Base-by-base conservation (phyloP, 2,888 invertebrate species). In the Coenonympha glycerion region DNA sequence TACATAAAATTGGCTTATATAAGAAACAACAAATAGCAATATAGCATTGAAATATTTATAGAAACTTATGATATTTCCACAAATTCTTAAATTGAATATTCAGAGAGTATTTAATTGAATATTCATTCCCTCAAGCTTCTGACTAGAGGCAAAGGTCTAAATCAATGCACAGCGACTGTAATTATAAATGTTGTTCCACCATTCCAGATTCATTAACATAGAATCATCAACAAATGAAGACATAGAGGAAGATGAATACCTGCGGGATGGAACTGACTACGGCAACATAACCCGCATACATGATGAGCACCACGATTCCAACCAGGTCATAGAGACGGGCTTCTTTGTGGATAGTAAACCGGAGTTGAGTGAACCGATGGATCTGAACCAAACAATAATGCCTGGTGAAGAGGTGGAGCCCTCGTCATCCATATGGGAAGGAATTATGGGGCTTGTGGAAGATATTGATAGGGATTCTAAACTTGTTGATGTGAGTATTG, bases 171-270 rank as follows among this genome's bases (percentile, higher is more conserved):
- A n/a, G n/a, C n/a, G n/a, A n/a, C n/a, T n/a, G n/a, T n/a, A n/a
- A n/a, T n/a, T n/a, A n/a, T n/a, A n/a, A n/a, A n/a, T n/a, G n/a
- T n/a, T n/a, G n/a, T n/a, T n/a, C n/a, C n/a, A n/a, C n/a, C n/a
- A 58, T 69, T 81, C 45, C 71, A 90, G 90, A 30, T 91, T 91
- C 66, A 84, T 91, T 40, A 91, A 90, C 65, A 92, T 92, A 64
- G 92, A 92, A 72, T 91, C 92, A 24, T 92, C 92, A 65, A 89
- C 92, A 13, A 89, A 89, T 26, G 87, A 91, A 34, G 89, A 90
- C 22, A 87, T 90, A 36, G 90, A 90, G 56, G 86, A 87, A 22
- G 83, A 86, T 63, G 87, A 84, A 36, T 87, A 86, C 57, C 70
- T 87, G 9, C 64, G 79, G 1, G 87, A 87, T 55, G 87, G 87